A percentile compares a stretch with the other conserved stretches of the same genome.
phyloP scores from a whole-genome alignment of 2,113 vertebrate species.

The Pteropus alecto region DNA sequence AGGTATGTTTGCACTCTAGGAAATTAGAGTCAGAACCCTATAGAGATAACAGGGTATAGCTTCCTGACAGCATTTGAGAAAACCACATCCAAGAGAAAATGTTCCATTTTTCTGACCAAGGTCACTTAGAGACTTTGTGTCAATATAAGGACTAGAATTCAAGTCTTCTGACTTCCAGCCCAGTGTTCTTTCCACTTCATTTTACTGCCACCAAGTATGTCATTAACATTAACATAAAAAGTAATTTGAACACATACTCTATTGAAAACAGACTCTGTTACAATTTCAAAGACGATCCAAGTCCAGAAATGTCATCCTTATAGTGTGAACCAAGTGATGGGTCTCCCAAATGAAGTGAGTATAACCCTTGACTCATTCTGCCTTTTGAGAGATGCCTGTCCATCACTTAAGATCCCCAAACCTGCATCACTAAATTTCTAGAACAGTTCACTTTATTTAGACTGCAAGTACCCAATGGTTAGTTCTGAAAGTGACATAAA shows the following conservation, averaged over 20 bases:
- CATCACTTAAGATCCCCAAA: background rate
- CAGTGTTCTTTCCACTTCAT: slow-evolving; percentile 25
- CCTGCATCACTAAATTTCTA: background rate
- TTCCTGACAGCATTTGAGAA: background rate
- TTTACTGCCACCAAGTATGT: slow-evolving; percentile 1
- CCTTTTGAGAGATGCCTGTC: background rate
- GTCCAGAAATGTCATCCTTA: background rate
- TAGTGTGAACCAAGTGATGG: background rate
- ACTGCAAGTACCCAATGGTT: background rate
- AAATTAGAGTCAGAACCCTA: background rate
- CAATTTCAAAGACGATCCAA: background rate
- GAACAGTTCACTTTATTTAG: background rate
- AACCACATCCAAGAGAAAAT: background rate
- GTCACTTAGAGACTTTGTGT: background rate
- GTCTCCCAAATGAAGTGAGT: background rate
- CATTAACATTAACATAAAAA: slow-evolving; percentile 49
- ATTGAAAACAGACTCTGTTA: background rate
- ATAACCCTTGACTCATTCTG: background rate
- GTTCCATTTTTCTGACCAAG: background rate
- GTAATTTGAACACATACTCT: slow-evolving; percentile 34
- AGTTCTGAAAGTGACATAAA: background rate
- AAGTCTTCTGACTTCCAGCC: background rate
- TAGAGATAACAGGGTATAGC: background rate
- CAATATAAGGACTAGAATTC: background rate
- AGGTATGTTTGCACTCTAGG: background rate